Percentiles rank a stretch among this genome's conserved stretches.
phyloP scores from a whole-genome alignment of 2,113 vertebrate genomes.

The Apodemus sylvaticus region DNA sequence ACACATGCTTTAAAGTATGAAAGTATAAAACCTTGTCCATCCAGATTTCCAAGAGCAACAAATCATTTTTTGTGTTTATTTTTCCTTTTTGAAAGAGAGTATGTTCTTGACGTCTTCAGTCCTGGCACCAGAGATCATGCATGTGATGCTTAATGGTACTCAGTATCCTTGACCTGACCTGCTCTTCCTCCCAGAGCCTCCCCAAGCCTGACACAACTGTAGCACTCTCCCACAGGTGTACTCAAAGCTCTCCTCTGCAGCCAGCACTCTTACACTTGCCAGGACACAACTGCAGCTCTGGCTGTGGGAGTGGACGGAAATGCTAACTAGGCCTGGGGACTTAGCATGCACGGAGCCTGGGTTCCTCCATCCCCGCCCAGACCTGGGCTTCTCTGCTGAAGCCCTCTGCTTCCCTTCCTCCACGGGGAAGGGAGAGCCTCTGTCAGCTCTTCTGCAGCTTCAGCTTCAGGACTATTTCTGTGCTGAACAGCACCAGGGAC shows the following conservation, averaged over 20 bases:
- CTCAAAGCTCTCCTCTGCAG: background rate
- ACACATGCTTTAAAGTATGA: slow-evolving; percentile 47
- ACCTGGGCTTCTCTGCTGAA: background rate
- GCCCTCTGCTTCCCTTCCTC: background rate
- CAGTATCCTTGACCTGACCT: background rate
- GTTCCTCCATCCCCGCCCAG: background rate
- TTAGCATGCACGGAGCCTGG: background rate
- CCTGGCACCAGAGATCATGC: background rate
- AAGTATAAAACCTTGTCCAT: slow-evolving; percentile 61
- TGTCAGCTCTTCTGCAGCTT: background rate
- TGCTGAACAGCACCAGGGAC: background rate
- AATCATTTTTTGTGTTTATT: slow-evolving; percentile 51
- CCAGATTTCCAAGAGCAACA: slow-evolving; percentile 65
- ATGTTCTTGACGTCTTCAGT: background rate
- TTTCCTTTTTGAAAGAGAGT: background rate
- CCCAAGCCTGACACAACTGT: background rate
- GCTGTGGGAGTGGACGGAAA: background rate
- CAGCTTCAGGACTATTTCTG: background rate
- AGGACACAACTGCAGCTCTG: background rate
- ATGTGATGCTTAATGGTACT: background rate
- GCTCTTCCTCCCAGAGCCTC: slow-evolving; percentile 11
- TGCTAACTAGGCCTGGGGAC: background rate
- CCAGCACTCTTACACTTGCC: background rate
- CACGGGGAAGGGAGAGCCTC: background rate
- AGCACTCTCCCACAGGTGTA: background rate